A percentile compares a stretch with the other conserved stretches of the same genome.
These are phyloP conservation scores for Bucco capensis DNA, from an alignment of 2,113 vertebrate species.

Conservation along the genomic window DNA sequence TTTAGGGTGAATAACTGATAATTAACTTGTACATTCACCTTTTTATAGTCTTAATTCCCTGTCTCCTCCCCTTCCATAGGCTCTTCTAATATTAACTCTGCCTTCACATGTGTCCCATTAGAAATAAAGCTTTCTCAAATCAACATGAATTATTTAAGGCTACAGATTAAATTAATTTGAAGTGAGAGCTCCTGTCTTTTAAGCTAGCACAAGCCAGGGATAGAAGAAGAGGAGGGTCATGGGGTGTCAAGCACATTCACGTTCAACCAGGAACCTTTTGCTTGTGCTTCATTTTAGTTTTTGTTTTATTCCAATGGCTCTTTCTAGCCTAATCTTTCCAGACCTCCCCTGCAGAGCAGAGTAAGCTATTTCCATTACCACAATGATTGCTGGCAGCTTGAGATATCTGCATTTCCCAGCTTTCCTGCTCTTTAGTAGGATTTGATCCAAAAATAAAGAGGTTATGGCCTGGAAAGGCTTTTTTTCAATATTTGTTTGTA, in stretches of 20 bases:
- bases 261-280: not conserved
- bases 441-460: conserved; percentile 19
- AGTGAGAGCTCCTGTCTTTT: conserved; percentile 29
- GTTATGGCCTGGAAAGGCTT: not conserved
- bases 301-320: not conserved
- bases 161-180: conserved; percentile 60
- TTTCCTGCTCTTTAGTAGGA: not conserved
- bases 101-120: conserved; percentile 42
- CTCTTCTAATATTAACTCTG: conserved; percentile 55
- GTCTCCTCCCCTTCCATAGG: not conserved
- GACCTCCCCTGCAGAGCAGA: not conserved
- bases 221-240: not conserved
- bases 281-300: not conserved
- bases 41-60: not conserved
- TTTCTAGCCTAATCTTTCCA: not conserved
- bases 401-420: not conserved
- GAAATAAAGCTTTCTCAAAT: conserved; percentile 66
- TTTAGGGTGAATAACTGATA: conserved; percentile 49
- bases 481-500: not conserved
- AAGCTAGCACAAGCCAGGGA: not conserved
- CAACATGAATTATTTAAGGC: conserved; percentile 68
- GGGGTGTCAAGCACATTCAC: not conserved
- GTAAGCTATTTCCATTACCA: conserved; percentile 4
- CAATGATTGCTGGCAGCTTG: conserved; percentile 2
- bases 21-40: conserved; percentile 46